Base-by-base conservation (phyloP, 2,113 vertebrate genomes). In the Tetrao urogallus region DNA sequence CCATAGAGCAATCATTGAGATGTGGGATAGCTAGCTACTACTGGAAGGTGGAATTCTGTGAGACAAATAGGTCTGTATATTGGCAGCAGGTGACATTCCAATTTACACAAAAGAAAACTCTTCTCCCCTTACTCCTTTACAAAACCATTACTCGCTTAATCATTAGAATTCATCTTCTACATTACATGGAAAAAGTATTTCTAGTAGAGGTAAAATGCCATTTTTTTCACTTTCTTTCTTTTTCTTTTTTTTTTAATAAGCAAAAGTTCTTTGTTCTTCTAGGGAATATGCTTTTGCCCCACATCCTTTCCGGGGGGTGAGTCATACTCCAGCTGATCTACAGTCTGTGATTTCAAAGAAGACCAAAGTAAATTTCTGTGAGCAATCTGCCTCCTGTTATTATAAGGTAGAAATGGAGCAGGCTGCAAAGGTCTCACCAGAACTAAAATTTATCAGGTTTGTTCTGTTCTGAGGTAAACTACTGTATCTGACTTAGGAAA, bases 401-500 rank as follows among this genome's bases (percentile, higher is more conserved):
- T 56, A 43, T 8, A 56, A 34, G 69, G 32, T 7, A 50, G 30
- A 66, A 65, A 43, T 36, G 6, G 24, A 91, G 27, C 40, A 70
- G 71, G 71, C 58, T 91, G n/a, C 30, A 89, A 72, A 73, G 10
- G 2, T 74, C 45, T 82, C 1, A 0, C 60, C 32, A 71, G 77
- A 86, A 45, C 76, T 85, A 40, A 80, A 82, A 88, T 52, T 50
- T 20, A 20, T 56, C 32, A 42, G 7, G 4, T 42, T 83, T 56
- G 22, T 57, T 69, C 65, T 86, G 11, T 70, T 67, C 64, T 47
- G 47, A 82, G 50, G 67, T 88, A 78, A 92, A 22, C 18, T 67
- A 36, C n/a, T 88, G 38, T 77, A 30, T 88, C 84, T 87, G 60
- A 91, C 93, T 81, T 67, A 91, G 91, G 66, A 95, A 94, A 92